Evolutionary conservation across 2,113 vertebrate genomes (phyloP).

Genomic region (Suncus etruscus): DNA sequence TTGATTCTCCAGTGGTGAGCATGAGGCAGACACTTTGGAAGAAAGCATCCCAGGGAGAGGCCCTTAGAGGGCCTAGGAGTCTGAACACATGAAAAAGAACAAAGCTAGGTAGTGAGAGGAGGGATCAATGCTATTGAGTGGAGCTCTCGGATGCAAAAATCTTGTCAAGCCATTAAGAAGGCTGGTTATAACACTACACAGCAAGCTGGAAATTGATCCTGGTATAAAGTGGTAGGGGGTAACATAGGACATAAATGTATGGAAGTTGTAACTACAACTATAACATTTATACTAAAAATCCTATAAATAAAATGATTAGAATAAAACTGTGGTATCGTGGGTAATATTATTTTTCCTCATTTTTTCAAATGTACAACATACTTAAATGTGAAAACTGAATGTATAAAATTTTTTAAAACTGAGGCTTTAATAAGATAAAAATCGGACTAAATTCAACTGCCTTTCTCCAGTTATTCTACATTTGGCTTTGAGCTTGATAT

Average conservation of each 20-base stretch:
- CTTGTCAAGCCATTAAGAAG: conserved; percentile 24
- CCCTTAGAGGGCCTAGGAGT: background rate
- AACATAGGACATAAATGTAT: background rate
- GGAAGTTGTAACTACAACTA: background rate
- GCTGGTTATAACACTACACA: background rate
- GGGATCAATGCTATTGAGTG: background rate
- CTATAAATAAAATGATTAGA: background rate
- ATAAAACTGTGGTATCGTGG: background rate
- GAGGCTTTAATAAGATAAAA: background rate
- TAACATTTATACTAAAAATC: background rate
- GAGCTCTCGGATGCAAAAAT: conserved; percentile 25
- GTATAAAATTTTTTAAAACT: conserved; percentile 18
- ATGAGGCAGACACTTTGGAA: background rate
- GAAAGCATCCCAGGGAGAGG: background rate
- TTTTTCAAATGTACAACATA: conserved; percentile 33
- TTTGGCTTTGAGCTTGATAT: background rate
- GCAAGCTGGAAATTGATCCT: background rate
- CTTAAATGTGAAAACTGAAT: conserved; percentile 27
- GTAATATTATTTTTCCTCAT: background rate
- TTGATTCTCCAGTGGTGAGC: background rate
- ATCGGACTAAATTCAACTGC: too few relatives aligned
- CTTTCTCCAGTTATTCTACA: background rate
- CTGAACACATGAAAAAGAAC: background rate
- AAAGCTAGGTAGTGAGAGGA: background rate
- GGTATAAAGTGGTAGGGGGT: background rate